These are phyloP conservation scores for Gallinago undulata DNA, from an alignment of 2,113 vertebrate genomes.

Conservation along the genomic window DNA sequence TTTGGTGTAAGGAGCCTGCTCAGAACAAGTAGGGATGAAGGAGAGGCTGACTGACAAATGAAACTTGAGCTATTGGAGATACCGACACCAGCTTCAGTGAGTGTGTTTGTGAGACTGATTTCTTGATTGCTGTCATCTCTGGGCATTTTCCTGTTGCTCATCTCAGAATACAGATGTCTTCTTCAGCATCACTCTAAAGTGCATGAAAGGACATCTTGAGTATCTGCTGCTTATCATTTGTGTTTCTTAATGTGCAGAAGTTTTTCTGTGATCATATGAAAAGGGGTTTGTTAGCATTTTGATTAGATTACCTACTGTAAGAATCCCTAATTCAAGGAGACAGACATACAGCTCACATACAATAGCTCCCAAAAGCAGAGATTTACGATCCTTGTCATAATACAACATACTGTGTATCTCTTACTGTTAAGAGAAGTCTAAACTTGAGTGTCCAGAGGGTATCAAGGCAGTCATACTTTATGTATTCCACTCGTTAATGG, in stretches of 20 bases:
- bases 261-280: not conserved
- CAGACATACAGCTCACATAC: not conserved
- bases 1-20: not conserved
- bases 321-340: not conserved
- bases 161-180: not conserved
- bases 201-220: not conserved
- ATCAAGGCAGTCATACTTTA: not conserved
- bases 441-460: not conserved
- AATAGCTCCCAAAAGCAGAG: not conserved
- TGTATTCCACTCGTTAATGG: not conserved
- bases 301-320: constrained; percentile 17
- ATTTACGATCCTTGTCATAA: not conserved
- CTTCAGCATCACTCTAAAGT: not conserved
- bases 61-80: not conserved
- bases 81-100: not conserved
- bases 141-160: not conserved
- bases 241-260: not conserved
- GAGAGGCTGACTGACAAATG: not conserved
- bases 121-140: not conserved
- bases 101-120: not conserved
- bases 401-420: not conserved
- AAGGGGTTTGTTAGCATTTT: not conserved
- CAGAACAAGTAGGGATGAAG: not conserved
- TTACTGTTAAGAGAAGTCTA: not conserved
- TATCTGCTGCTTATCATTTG: not conserved